Evolutionary conservation across 2,888 invertebrate species (phyloP).

Genomic region (Sarcophaga caerulescens): DNA sequence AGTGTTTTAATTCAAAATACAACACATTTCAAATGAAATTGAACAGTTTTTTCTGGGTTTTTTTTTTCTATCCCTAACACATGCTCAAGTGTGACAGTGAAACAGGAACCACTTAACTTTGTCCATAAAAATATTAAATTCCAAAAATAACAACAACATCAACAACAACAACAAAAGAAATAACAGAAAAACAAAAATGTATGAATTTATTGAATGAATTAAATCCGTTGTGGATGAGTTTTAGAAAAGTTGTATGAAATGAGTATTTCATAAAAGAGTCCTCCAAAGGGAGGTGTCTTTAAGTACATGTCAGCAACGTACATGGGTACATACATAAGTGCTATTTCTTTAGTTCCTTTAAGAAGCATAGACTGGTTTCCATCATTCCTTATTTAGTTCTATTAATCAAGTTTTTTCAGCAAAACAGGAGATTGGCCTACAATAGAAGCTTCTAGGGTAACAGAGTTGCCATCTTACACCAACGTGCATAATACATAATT

Average conservation of each 20-base stretch:
- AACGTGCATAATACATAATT: no score
- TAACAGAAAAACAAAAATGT: background rate
- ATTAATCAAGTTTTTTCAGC: no score
- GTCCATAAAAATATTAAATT: constrained; percentile 41
- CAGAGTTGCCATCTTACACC: no score
- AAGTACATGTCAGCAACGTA: no score
- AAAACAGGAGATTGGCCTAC: no score
- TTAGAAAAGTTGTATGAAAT: no score
- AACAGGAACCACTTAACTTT: constrained; percentile 60
- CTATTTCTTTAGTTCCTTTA: background rate
- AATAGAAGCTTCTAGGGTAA: no score
- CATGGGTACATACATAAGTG: background rate
- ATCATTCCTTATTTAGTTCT: no score
- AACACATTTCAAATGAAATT: constrained; percentile 55
- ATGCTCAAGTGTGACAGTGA: constrained; percentile 61
- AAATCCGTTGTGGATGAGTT: background rate
- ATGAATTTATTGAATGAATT: background rate
- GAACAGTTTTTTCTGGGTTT: background rate
- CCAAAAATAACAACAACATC: constrained; percentile 24
- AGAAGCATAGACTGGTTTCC: no score
- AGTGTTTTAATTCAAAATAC: constrained; percentile 39
- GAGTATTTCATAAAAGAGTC: background rate
- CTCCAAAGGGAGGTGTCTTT: background rate
- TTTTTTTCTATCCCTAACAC: constrained; percentile 47
- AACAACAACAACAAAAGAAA: background rate